phyloP scores from a whole-genome alignment of 2,888 invertebrate species.

The Eupeodes luniger region DNA sequence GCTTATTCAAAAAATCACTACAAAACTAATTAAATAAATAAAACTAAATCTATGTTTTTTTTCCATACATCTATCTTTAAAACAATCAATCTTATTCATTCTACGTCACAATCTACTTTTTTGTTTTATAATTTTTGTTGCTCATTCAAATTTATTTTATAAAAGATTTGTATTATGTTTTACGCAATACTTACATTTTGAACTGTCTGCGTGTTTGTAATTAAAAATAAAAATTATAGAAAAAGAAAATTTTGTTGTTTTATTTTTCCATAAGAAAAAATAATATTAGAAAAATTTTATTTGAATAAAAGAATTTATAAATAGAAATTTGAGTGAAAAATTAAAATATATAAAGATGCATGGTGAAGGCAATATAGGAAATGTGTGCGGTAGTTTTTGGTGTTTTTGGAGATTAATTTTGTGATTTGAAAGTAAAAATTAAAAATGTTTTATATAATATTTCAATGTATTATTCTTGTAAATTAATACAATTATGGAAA shows the following conservation, averaged over 20 bases:
- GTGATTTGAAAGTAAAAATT: neutral
- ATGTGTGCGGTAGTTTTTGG: neutral
- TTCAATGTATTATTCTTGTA: neutral
- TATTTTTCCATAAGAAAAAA: conserved; percentile 52
- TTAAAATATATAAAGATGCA: neutral
- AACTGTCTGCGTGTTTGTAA: conserved; percentile 82
- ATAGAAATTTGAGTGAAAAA: conserved; percentile 36
- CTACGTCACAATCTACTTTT: conserved; percentile 49
- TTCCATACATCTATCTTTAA: neutral
- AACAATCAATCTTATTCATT: conserved; percentile 31
- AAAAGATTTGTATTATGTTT: conserved; percentile 38
- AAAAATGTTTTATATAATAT: neutral
- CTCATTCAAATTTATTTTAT: conserved; percentile 33
- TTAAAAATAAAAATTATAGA: conserved; percentile 79
- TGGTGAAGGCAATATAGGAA: conserved; percentile 8
- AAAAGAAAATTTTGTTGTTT: conserved; percentile 74
- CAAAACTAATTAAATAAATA: neutral
- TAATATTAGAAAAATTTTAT: conserved; percentile 40
- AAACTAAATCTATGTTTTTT: conserved; percentile 10
- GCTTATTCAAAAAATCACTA: neutral
- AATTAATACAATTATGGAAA: too few species aligned
- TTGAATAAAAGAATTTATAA: conserved; percentile 48
- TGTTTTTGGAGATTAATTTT: neutral
- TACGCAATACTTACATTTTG: conserved; percentile 83
- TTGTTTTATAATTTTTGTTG: conserved; percentile 2